Evolutionary conservation across 1,140 invertebrate species (phyloP).

Genomic region (Mya arenaria): DNA sequence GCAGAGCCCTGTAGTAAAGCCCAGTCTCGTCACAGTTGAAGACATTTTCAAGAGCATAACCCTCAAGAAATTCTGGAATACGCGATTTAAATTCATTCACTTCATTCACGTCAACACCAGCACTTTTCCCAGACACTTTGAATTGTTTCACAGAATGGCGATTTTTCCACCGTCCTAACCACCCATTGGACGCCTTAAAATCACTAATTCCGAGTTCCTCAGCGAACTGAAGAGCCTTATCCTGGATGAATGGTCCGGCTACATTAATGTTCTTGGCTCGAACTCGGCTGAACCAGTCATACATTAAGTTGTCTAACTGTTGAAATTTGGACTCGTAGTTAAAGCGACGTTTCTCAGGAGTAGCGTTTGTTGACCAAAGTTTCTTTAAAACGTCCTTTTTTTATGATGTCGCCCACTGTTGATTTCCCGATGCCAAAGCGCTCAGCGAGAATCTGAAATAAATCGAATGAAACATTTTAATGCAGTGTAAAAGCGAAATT

Average conservation of each 20-base stretch:
- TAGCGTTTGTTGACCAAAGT: conserved; percentile 31
- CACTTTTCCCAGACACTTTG: conserved; percentile 53
- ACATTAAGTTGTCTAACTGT: conserved; percentile 26
- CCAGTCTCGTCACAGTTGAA: conserved; percentile 69
- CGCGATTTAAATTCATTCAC: conserved; percentile 10
- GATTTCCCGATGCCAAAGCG: conserved; percentile 22
- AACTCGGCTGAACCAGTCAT: conserved; percentile 48
- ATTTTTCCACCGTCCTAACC: conserved; percentile 70
- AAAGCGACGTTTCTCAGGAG: background rate
- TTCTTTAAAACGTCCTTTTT: conserved; percentile 32
- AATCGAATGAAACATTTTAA: too few relatives aligned
- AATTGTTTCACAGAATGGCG: conserved; percentile 55
- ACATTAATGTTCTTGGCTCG: conserved; percentile 40
- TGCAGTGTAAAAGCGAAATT: too few relatives aligned
- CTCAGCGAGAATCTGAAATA: too few relatives aligned
- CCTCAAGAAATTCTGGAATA: conserved; percentile 9
- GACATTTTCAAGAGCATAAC: conserved; percentile 25
- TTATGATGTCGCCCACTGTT: conserved; percentile 25
- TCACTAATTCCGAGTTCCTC: conserved; percentile 65
- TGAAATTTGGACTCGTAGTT: background rate
- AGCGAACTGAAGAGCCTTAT: conserved; percentile 49
- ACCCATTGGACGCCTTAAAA: conserved; percentile 77
- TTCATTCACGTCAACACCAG: conserved; percentile 13
- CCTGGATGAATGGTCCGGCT: conserved; percentile 50
- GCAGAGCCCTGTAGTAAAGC: conserved; percentile 58